Evolutionary conservation across 1,140 invertebrate genomes (phyloP).

Genomic region (Globodera rostochiensis): DNA sequence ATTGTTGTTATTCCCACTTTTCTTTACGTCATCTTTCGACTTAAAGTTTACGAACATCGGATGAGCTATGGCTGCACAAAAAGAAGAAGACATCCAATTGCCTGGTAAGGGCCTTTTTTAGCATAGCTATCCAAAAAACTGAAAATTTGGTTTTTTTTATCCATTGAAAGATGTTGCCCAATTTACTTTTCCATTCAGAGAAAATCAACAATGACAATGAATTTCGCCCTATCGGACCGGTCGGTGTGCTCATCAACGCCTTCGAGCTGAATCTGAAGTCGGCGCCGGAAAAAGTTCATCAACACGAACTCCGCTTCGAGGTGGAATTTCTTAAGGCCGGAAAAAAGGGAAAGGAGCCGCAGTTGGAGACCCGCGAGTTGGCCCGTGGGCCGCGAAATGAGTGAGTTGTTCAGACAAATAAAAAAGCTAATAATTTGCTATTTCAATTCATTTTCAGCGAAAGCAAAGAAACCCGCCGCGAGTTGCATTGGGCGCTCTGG

Average conservation of each 20-base stretch:
- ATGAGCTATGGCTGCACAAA: no score
- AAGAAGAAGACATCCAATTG: no score
- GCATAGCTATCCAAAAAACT: no score
- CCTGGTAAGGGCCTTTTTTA: no score
- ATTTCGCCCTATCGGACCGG: background rate
- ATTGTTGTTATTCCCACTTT: no score
- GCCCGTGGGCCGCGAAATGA: conserved; percentile 17
- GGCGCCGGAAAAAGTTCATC: background rate
- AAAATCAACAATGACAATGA: background rate
- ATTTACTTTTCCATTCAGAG: background rate
- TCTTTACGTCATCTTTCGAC: no score
- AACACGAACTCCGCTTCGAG: conserved; percentile 11
- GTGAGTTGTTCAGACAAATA: conserved; percentile 8
- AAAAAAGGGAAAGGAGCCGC: background rate
- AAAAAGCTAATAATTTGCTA: background rate
- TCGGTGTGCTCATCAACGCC: conserved; percentile 7
- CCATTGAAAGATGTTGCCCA: background rate
- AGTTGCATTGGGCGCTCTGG: conserved; percentile 37
- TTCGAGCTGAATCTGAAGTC: background rate
- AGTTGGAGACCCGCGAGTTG: background rate
- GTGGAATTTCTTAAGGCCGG: background rate
- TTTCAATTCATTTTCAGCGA: conserved; percentile 29
- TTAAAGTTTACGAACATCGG: background rate
- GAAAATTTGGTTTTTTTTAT: no score
- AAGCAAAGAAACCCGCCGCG: conserved; percentile 22